These are phyloP conservation scores for Styela clava DNA, from an alignment of 23 tunicate species.

Conservation along the genomic window DNA sequence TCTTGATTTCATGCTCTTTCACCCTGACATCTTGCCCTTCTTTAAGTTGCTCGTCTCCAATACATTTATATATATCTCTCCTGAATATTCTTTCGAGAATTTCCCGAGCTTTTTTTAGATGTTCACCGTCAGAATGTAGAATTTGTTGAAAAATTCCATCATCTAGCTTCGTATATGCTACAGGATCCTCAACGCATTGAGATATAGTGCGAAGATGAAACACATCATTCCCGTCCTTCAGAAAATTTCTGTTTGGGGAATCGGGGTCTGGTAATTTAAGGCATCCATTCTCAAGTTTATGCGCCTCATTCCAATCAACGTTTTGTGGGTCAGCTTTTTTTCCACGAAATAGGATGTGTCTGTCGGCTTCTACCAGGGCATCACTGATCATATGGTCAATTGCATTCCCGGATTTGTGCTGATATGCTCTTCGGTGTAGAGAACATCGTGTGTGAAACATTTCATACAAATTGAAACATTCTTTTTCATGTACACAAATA, in stretches of 20 bases:
- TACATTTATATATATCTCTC: conserved; percentile 46
- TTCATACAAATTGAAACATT: conserved; percentile 55
- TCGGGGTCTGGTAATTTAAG: too few species aligned
- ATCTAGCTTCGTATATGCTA: conserved; percentile 41
- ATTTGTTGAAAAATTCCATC: conserved; percentile 53
- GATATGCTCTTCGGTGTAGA: conserved; percentile 71
- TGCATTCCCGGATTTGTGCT: conserved; percentile 47
- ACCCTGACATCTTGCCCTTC: not conserved
- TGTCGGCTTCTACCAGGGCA: conserved; percentile 57
- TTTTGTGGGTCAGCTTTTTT: not conserved
- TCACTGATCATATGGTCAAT: conserved; percentile 75
- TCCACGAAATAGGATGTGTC: conserved; percentile 15
- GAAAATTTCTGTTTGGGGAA: too few species aligned
- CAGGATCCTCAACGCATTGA: conserved; percentile 33
- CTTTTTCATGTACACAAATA: conserved; percentile 67
- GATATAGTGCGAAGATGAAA: too few species aligned
- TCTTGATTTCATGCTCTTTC: not conserved
- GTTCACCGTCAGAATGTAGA: conserved; percentile 5
- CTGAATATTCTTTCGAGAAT: conserved; percentile 32
- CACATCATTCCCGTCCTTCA: too few species aligned
- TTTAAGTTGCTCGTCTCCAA: conserved; percentile 33
- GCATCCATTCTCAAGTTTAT: too few species aligned
- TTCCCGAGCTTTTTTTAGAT: conserved; percentile 9
- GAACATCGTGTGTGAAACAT: conserved; percentile 65
- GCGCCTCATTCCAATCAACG: too few species aligned